Base-by-base conservation (phyloP, 2,888 invertebrate species). In the Steinernema scapterisci region DNA sequence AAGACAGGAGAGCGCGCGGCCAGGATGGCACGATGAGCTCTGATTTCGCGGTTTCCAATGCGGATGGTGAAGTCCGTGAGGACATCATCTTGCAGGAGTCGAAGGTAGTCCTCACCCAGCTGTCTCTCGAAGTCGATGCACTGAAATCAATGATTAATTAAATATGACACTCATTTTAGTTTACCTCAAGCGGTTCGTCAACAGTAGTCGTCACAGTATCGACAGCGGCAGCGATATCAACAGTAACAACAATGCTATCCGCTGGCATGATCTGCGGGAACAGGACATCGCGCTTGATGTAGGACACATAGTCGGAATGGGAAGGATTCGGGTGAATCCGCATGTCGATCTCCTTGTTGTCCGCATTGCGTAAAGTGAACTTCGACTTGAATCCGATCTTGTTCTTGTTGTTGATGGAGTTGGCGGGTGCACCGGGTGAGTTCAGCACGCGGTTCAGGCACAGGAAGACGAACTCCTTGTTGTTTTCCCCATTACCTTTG, bases 191-290 rank as follows among this genome's bases (percentile, higher is more conserved):
- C 13, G 81, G 81, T 51, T 87, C 83, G n/a, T 80, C 85, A 45
- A 79, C 77, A 56, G 77, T 81, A 13, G 88, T 87, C 0, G 87
- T 87, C 9, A 87, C 78, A 5, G 87, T 87, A 77, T 87, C 88
- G 13, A 88, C 88, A 19, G 87, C 87, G 1, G 88, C 87, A 73
- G 88, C 87, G 46, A 87, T 87, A 73, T 87, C 88, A 70, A 87
- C 87, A 70, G 83, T 80, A 2, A 87, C 87, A 25, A 85, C 83
- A 72, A 87, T 88, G 75, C 84, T 76, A 76, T 87, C 87, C 51
- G 85, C 82, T 9, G 87, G 87, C 75, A 82, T 77, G 21, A 87
- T 88, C 80, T 87, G 87, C 9, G 87, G 87, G 74, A 88, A 87
- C 11, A 87, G 83, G 0, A 88, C 85, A 76, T 87, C 87, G 27